Evolutionary conservation across 2,113 vertebrate species (phyloP), one percentile per base, ranked within the genome.

Genomic region (Rhea americana): DNA sequence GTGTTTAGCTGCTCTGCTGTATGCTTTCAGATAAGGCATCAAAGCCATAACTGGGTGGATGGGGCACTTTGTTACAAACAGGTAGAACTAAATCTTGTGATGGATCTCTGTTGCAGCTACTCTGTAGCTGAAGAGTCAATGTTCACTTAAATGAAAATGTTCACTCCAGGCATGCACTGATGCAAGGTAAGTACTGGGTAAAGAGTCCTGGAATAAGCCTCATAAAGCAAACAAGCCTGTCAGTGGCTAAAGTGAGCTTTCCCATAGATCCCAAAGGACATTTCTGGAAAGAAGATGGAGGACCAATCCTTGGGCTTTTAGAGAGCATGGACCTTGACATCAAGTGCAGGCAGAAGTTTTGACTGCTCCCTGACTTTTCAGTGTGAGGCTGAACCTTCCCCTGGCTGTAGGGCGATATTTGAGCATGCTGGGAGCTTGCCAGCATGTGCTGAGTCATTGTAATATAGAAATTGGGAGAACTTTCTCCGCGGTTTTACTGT

Each of bases 11-110:
- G 66, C 75, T 83, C 28, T 67, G 47, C 56, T 93, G 62, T 59
- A 7, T 93, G 72, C 76, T 87, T 79, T 50, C 20, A 93, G 92
- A 82, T 75, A 89, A 75, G 85, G 50, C 87, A 90, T 85, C 68
- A 83, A 59, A 93, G 83, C 76, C 8, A 43, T 83, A 70, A 91
- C 80, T 43, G 51, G 32, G 30, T 81, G 88, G 61, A 56, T 17
- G 28, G 28, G 15, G 55, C 88, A 90, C n/a, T 90, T 81, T 35
- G 61, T 76, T 85, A 37, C n/a, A 83, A 50, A 56, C 12, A 45
- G 67, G 82, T 89, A 55, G 39, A 74, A 4, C 7, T 48, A 47
- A 66, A 22, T 56, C 50, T 50, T 28, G 39, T 43, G 25, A 5
- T 67, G 61, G 55, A 53, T 58, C 59, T 77, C 43, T 25, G 16